A percentile compares a stretch with the other conserved stretches of the same genome.
Conservation (phyloP, 64 coral and sea anemone genomes). For the Montipora foliosa region DNA sequence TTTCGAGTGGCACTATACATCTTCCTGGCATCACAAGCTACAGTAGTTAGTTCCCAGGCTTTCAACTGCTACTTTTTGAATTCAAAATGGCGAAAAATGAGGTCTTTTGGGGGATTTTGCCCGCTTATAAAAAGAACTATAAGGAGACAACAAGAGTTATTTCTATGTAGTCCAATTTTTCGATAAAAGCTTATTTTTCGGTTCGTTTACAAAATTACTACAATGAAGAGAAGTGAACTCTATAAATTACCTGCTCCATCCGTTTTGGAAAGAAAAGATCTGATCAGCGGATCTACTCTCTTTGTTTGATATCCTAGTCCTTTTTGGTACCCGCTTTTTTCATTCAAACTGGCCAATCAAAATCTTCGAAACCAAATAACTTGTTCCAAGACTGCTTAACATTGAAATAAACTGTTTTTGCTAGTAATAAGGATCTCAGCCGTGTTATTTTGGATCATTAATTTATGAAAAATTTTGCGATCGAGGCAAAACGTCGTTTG, state of each 20-base stretch:
- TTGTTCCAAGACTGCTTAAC: neutral
- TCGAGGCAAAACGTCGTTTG: neutral
- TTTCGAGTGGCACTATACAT: too few relatives aligned
- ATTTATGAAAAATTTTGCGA: conserved; percentile 59
- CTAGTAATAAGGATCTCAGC: neutral
- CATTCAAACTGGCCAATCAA: conserved; percentile 39
- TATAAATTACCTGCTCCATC: neutral
- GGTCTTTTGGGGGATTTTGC: too few relatives aligned
- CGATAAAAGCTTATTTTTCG: neutral
- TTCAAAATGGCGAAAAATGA: too few relatives aligned
- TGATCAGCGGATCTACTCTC: neutral
- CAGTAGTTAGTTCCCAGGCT: too few relatives aligned
- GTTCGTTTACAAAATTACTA: neutral
- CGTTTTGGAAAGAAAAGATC: neutral
- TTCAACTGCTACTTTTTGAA: too few relatives aligned
- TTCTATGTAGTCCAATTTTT: neutral
- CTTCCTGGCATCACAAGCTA: too few relatives aligned
- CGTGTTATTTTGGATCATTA: conserved; percentile 67
- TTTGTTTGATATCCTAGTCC: conserved; percentile 4
- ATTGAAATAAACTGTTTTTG: neutral
- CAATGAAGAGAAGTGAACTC: neutral
- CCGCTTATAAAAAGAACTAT: too few relatives aligned
- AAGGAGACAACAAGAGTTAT: too few relatives aligned
- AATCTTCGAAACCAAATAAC: neutral
- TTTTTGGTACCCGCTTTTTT: conserved; percentile 11